These are phyloP conservation scores for Cremastinae sp. DNA, from an alignment of 2,888 invertebrate species.

Conservation along the genomic window DNA sequence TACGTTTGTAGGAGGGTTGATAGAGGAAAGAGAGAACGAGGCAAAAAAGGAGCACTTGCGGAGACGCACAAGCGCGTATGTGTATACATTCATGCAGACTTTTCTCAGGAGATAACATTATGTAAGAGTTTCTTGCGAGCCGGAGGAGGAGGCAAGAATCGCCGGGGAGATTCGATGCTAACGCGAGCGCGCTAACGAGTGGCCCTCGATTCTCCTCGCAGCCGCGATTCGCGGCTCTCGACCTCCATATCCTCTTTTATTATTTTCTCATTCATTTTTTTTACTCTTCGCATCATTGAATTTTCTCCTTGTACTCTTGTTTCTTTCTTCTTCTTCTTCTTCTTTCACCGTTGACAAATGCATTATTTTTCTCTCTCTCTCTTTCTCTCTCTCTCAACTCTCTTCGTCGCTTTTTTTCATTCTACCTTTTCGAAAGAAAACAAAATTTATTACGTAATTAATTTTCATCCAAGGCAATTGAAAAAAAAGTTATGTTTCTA, in stretches of 20 bases:
- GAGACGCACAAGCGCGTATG: background rate
- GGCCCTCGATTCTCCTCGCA: conserved; percentile 42
- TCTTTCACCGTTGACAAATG: conserved; percentile 16
- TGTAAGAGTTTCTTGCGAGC: conserved; percentile 47
- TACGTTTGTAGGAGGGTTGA: conserved; percentile 23
- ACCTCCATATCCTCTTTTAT: conserved; percentile 48
- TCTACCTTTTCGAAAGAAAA: too few relatives aligned
- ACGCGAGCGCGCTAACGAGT: conserved; percentile 56
- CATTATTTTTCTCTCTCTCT: conserved; percentile 23
- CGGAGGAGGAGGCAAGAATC: conserved; percentile 52
- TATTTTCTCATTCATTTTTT: conserved; percentile 22
- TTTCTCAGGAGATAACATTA: conserved; percentile 54
- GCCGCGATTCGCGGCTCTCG: conserved; percentile 29
- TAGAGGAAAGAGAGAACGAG: conserved; percentile 12
- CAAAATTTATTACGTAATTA: too few relatives aligned
- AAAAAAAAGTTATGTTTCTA: too few relatives aligned
- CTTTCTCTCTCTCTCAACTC: too few relatives aligned
- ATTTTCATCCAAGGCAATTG: too few relatives aligned
- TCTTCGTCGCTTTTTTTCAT: too few relatives aligned
- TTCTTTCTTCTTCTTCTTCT: conserved; percentile 1
- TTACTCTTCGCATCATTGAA: background rate
- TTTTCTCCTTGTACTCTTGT: background rate
- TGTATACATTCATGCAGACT: conserved; percentile 16
- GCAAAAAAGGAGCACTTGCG: background rate
- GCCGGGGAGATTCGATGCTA: conserved; percentile 46